Evolutionary conservation across 2,888 invertebrate species (phyloP).

Genomic region (Galerucella nymphaeae): DNA sequence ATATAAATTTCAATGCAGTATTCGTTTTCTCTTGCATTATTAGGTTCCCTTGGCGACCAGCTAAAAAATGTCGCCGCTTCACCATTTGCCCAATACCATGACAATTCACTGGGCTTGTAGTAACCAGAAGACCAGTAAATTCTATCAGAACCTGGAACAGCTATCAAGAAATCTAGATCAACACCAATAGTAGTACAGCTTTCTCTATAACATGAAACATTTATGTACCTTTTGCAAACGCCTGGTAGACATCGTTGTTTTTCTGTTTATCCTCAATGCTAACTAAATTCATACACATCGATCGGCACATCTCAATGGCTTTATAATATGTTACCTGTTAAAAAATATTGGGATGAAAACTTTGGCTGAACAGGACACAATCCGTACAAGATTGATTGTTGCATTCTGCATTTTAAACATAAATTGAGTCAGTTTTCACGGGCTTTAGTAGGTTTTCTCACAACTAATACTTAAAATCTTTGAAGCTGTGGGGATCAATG

Average conservation of each 20-base stretch:
- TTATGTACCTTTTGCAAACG: background rate
- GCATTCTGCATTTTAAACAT: too few relatives aligned
- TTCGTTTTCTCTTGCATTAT: conserved; percentile 23
- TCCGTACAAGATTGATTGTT: too few relatives aligned
- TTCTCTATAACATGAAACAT: background rate
- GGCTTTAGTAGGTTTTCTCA: too few relatives aligned
- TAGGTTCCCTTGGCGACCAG: conserved; percentile 31
- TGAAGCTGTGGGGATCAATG: too few relatives aligned
- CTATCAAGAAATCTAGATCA: background rate
- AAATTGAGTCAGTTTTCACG: too few relatives aligned
- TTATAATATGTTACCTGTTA: conserved; percentile 20
- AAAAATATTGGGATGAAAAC: background rate
- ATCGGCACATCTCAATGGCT: conserved; percentile 18
- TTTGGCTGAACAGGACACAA: too few relatives aligned
- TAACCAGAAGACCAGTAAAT: conserved; percentile 30
- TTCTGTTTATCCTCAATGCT: conserved; percentile 22
- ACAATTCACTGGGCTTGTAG: background rate
- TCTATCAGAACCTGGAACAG: conserved; percentile 7
- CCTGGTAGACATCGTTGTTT: conserved; percentile 14
- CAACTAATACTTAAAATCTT: too few relatives aligned
- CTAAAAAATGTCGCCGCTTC: background rate
- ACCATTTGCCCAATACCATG: conserved; percentile 29
- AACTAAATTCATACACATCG: conserved; percentile 26
- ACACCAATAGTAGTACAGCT: background rate
- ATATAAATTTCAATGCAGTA: conserved; percentile 29